Evolutionary conservation across 2,113 vertebrate genomes (phyloP), one percentile per base, ranked within the genome.

Genomic region (Loxodonta africana): DNA sequence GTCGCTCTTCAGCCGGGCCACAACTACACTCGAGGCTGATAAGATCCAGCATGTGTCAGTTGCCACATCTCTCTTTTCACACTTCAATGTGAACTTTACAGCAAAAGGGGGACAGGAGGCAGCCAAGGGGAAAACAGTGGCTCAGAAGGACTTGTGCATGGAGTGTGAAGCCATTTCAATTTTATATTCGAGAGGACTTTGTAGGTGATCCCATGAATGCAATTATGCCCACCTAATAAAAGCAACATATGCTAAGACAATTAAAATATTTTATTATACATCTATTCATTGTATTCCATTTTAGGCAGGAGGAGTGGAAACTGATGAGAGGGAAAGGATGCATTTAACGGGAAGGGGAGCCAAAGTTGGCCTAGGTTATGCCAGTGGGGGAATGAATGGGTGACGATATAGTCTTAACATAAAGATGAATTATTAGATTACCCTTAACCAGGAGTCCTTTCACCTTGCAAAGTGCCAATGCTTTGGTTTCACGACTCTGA

Each of bases 231-330:
- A 99, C 99, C 99, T 99, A 99, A 99, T 99, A 99, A 99, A 99
- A 99, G 99, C 99, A 99, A 99, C 99, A 99, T 99, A 99, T 99
- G 99, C 99, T 99, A 99, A 99, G 99, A 99, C 99, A 99, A 99
- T 99, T 99, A 99, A 99, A 99, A 99, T 98, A 99, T 99, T 99
- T 99, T 99, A 99, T 99, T 99, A 99, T 99, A 99, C 98, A 98
- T 99, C 99, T 99, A 99, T 99, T 99, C 99, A 99, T 99, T 99
- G 99, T 99, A 99, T 99, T 98, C 98, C 98, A 99, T 98, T 98
- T 98, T 78, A 95, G 97, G 98, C 93, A 96, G 98, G 85, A 96
- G 97, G 91, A 95, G 94, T 86, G 91, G 97, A 98, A 95, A 93
- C 83, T 67, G 96, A 97, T 96, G 96, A 96, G 98, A 97, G 93